Conservation (phyloP, 2,113 vertebrate genomes). For the Chiloscyllium plagiosum region DNA sequence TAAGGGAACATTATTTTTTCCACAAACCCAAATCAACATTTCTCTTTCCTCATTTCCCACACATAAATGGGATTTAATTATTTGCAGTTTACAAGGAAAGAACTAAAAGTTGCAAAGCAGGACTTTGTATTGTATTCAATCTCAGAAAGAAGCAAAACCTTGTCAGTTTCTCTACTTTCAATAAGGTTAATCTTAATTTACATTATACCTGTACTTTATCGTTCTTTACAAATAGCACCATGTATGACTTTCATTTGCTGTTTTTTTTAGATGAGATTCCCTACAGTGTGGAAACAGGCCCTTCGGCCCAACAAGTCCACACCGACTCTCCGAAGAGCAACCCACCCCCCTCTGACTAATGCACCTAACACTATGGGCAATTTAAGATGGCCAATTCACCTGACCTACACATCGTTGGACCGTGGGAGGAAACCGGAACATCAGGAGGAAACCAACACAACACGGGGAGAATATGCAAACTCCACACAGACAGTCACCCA, state of each 20-base stretch:
- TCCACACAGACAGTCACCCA: too few species aligned
- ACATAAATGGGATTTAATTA: background rate
- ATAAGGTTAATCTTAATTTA: background rate
- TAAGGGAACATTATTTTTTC: background rate
- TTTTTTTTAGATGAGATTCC: background rate
- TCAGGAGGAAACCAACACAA: too few species aligned
- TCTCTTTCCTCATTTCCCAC: background rate
- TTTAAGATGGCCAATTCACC: too few species aligned
- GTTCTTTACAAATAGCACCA: background rate
- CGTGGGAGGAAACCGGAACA: too few species aligned
- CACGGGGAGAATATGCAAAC: too few species aligned
- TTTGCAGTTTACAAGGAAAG: background rate
- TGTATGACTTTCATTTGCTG: background rate
- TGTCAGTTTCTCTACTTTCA: background rate
- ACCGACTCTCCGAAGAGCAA: too few species aligned
- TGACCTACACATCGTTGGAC: too few species aligned
- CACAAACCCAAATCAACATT: background rate
- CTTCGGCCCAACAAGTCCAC: too few species aligned
- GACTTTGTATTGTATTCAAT: background rate
- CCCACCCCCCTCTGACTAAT: too few species aligned
- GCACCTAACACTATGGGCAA: too few species aligned
- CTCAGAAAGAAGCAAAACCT: background rate
- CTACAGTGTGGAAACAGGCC: too few species aligned
- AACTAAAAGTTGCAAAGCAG: background rate
- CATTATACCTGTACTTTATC: background rate